A percentile compares a stretch with the other conserved stretches of the same genome.
Conservation (phyloP, 2,797 vertebrate genomes). For the Synaphobranchus kaupii region DNA sequence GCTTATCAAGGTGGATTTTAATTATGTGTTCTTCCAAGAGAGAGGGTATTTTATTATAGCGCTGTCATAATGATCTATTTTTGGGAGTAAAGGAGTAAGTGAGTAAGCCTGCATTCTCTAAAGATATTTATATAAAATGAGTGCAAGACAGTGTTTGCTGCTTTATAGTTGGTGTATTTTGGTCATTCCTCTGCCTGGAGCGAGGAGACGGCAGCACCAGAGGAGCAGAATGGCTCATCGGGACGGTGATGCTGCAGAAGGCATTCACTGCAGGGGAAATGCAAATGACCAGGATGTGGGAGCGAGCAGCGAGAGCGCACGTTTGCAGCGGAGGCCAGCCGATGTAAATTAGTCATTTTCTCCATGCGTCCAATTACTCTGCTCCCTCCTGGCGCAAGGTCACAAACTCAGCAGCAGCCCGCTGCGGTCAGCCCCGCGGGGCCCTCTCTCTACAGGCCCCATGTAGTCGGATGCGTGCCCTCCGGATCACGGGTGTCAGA, state of each 20-base stretch:
- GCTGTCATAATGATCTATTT: background rate
- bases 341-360: slow-evolving; percentile 4
- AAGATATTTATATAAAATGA: background rate
- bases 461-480: background rate
- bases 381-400: background rate
- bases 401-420: background rate
- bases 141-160: background rate
- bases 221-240: slow-evolving; percentile 15
- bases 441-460: background rate
- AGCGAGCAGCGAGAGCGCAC: background rate
- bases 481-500: background rate
- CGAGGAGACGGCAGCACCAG: slow-evolving; percentile 8
- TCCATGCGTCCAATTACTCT: background rate
- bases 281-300: background rate
- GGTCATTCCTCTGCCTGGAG: background rate
- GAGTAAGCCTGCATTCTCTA: background rate
- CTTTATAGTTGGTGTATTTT: background rate
- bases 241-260: slow-evolving; percentile 11
- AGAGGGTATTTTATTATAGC: background rate
- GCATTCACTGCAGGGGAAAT: background rate
- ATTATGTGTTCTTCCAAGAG: background rate
- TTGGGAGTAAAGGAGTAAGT: background rate
- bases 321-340: background rate
- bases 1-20: background rate
- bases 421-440: background rate